Conservation (phyloP, 37 sponge, comb jelly and placozoan genomes). For the Aplysina aerophoba region DNA sequence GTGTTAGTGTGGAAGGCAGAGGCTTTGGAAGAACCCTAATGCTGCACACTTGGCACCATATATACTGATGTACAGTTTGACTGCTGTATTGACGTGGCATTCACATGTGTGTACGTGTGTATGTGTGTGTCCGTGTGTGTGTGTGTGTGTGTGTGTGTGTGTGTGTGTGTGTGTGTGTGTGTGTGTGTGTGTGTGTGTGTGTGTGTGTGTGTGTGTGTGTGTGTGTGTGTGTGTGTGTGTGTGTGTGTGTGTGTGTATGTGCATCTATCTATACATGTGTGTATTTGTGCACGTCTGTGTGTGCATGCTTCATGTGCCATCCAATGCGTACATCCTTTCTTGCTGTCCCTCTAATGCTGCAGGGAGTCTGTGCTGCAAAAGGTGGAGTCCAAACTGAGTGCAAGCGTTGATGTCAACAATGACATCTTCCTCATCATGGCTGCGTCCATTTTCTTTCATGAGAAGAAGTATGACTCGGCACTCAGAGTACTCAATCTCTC, state of each 20-base stretch:
- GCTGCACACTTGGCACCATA: too few species aligned
- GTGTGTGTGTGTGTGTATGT: background rate
- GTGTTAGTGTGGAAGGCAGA: too few species aligned
- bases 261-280: background rate
- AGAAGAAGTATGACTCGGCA: conserved; percentile 82
- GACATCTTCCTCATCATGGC: conserved; percentile 82
- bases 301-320: background rate
- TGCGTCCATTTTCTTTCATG: conserved; percentile 73
- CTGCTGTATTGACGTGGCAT: too few species aligned
- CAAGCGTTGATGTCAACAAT: conserved; percentile 77
- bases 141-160: conserved; percentile 24
- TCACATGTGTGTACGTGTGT: conserved; percentile 16
- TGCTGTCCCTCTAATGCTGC: too few species aligned
- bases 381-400: conserved; percentile 67
- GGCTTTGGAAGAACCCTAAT: too few species aligned
- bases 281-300: background rate
- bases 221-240: conserved; percentile 17
- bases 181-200: too few species aligned
- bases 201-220: background rate
- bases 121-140: conserved; percentile 25
- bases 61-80: too few species aligned
- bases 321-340: too few species aligned
- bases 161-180: conserved; percentile 9
- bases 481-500: conserved; percentile 79
- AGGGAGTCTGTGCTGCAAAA: conserved; percentile 68